Base-by-base conservation (phyloP, 2,797 vertebrate species). In the Phylloscopus collybita region DNA sequence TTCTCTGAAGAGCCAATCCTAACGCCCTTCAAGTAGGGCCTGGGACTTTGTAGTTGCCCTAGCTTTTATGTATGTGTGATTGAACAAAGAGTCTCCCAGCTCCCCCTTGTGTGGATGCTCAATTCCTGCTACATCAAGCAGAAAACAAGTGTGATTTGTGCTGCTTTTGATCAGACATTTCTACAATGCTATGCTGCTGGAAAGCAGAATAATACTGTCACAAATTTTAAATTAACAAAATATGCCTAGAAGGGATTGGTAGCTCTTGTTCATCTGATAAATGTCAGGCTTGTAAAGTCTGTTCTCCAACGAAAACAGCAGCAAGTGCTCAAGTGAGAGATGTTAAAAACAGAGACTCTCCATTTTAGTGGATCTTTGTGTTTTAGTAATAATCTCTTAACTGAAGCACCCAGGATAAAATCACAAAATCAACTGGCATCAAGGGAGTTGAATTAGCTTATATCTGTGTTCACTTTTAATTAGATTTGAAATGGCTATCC, bases 171-270 rank as follows among this genome's bases (percentile, higher is more conserved):
- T 97, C 96, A 91, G 71, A 50, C 62, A 42, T 73, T 94, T 90
- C 89, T 83, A 80, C 75, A 78, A 17, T 64, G 66, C 57, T 94
- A 90, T 96, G 92, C 92, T 97, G 38, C 72, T 84, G 78, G 80
- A 95, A 97, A 97, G 82, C 91, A 96, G 92, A 96, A 94, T 94
- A 95, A 82, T 67, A 59, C 60, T 93, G 93, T 95, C 95, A 94
- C 69, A 45, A 60, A 94, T 94, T 96, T 94, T 92, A 95, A 97
- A 97, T 97, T 57, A 97, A 95, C 94, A 96, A 94, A 96, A 85
- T 94, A 96, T 95, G 86, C 93, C 95, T 81, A 5, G 93, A 93
- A 94, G 94, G 91, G 84, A 91, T 95, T 83, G 44, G 5, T 89
- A 87, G 62, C 93, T 96, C 92, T 96, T 94, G 90, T 87, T 76